Conservation (phyloP, 1,140 invertebrate genomes). For the Drosophila mojavensis region DNA sequence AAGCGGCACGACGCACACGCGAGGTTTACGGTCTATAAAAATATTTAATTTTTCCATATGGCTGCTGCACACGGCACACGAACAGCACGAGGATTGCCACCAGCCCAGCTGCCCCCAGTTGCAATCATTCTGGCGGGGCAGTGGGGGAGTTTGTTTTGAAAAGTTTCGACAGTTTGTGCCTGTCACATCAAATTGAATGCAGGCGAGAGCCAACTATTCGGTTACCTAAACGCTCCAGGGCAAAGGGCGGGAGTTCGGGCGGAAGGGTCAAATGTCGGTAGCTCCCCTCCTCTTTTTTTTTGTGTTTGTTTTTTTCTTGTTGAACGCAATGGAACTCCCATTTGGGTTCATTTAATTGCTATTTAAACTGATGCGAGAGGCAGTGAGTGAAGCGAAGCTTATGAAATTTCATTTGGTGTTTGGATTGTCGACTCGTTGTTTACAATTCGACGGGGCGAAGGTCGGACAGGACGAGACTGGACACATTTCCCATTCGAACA, state of each 20-base stretch:
- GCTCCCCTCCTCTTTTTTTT: too few species aligned
- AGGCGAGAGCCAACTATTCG: constrained; percentile 1
- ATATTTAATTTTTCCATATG: constrained; percentile 36
- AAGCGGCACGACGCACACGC: too few species aligned
- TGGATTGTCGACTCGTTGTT: constrained; percentile 55
- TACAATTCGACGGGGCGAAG: constrained; percentile 6
- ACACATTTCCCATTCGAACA: constrained; percentile 13
- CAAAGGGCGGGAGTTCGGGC: background rate
- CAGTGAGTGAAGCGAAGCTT: constrained; percentile 37
- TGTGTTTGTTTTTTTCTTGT: too few species aligned
- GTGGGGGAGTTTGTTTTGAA: constrained; percentile 54
- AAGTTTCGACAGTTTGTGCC: constrained; percentile 69
- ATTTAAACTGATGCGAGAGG: constrained; percentile 61
- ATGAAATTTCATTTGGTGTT: constrained; percentile 76
- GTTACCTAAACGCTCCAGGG: background rate
- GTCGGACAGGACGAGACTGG: background rate
- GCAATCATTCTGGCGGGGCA: too few species aligned
- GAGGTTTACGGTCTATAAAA: background rate
- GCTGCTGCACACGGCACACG: background rate
- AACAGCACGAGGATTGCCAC: too few species aligned
- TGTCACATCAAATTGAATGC: constrained; percentile 52
- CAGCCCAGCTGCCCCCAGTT: too few species aligned
- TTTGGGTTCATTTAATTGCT: constrained; percentile 65
- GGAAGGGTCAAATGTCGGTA: background rate
- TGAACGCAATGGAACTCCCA: background rate